Base-by-base conservation (phyloP, 2,888 invertebrate genomes). In the Limulus polyphemus region DNA sequence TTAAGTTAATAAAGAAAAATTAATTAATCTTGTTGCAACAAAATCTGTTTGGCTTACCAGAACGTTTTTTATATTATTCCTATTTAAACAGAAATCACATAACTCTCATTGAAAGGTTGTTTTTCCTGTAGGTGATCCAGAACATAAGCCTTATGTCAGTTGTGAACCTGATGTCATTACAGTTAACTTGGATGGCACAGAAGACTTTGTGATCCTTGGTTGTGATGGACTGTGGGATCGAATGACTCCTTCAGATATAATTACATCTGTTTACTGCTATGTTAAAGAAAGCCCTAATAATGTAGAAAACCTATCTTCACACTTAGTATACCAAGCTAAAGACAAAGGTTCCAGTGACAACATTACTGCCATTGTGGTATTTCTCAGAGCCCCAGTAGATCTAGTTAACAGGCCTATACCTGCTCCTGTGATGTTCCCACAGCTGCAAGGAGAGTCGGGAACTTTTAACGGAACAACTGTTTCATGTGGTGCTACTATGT, bases 161-260 rank as follows among this genome's bases (percentile, higher is more conserved):
- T 85, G 86, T 59, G 86, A 86, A 69, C 93, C 97, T 0, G 97
- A 97, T 72, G 83, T 89, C 55, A 75, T 93, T 62, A 51, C 56
- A 11, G 14, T 67, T 14, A 47, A 57, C 17, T 61, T 67, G 48
- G 86, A 86, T 65, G 90, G 88, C 0, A 82, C 83, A 13, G 94
- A 97, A 74, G 95, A 95, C 76, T 92, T 95, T 75, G 78, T 97
- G 52, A 84, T 98, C 61, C 79, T 98, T 62, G 94, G 90, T 10
- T 91, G 92, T 75, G 98, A 98, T 77, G 95, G 95, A 0, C 75
- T 86, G 17, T 97, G 93, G 90, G 98, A 98, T 78, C 84, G 83
- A 71, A 82, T 90, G 32, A 79, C 82, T 50, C 86, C 86, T 67
- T 81, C 85, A 63, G 82, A 84, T 57, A 84, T 88, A 16, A 86